Conservation (phyloP, 2,113 vertebrate genomes). For the Lasiurus borealis region DNA sequence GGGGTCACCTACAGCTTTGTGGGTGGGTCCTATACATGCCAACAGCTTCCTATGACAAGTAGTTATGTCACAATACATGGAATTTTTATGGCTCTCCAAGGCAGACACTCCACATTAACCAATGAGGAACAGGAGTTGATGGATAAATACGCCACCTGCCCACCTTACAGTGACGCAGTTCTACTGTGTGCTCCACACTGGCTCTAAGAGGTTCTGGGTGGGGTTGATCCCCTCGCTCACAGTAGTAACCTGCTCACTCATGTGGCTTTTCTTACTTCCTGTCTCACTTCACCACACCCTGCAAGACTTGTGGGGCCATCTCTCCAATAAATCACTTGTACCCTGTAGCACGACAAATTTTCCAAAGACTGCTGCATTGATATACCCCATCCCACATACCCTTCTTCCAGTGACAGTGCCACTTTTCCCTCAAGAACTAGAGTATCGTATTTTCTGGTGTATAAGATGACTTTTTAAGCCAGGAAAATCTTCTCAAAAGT, state of each 20-base stretch:
- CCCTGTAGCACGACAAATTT: not conserved
- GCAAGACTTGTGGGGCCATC: not conserved
- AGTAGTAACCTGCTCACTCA: not conserved
- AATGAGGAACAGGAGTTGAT: not conserved
- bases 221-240: not conserved
- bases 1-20: constrained; percentile 5
- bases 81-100: not conserved
- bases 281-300: not conserved
- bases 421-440: not conserved
- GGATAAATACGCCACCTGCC: not conserved
- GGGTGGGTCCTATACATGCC: not conserved
- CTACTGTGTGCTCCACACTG: not conserved
- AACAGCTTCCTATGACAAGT: not conserved
- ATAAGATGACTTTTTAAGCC: too few relatives aligned
- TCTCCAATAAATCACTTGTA: not conserved
- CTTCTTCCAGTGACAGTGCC: not conserved
- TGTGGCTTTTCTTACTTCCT: not conserved
- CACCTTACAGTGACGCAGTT: not conserved
- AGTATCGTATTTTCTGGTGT: not conserved
- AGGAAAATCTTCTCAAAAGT: too few relatives aligned
- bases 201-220: not conserved
- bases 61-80: not conserved
- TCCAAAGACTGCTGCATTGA: not conserved
- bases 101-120: not conserved
- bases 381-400: not conserved